Evolutionary conservation across 2,888 invertebrate genomes (phyloP).

Genomic region (Scelioninae gen. 1): DNA sequence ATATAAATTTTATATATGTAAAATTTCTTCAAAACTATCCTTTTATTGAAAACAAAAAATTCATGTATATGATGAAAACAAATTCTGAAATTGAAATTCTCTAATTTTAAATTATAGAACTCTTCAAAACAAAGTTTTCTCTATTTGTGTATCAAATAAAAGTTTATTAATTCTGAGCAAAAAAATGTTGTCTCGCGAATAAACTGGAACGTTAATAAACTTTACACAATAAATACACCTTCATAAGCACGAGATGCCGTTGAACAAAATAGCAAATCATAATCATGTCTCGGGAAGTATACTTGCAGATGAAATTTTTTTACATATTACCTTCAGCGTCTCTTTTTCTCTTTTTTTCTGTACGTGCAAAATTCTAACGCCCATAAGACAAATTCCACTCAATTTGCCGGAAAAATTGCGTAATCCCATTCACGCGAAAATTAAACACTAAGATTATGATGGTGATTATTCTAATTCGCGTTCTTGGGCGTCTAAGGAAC

Average conservation of each 20-base stretch:
- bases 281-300: neutral
- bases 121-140: too few relatives aligned
- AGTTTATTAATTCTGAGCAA: neutral
- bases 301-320: slow-evolving; percentile 27
- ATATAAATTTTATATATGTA: too few relatives aligned
- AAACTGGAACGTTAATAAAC: too few relatives aligned
- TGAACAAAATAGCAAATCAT: neutral
- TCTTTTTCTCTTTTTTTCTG: slow-evolving; percentile 10
- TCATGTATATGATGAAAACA: too few relatives aligned
- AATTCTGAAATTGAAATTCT: too few relatives aligned
- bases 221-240: too few relatives aligned
- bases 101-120: too few relatives aligned
- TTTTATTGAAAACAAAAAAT: too few relatives aligned
- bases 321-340: slow-evolving; percentile 13
- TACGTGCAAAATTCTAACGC: neutral
- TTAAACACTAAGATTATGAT: slow-evolving; percentile 52
- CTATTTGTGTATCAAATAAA: neutral
- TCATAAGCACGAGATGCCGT: too few relatives aligned
- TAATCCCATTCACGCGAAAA: slow-evolving; percentile 39
- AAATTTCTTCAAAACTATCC: too few relatives aligned
- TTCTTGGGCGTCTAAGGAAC: slow-evolving; percentile 50
- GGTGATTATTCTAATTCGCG: slow-evolving; percentile 57
- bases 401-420: slow-evolving; percentile 49
- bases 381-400: slow-evolving; percentile 26
- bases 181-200: too few relatives aligned